Base-by-base conservation (phyloP, 2,888 invertebrate species). In the Cyclophora punctaria region DNA sequence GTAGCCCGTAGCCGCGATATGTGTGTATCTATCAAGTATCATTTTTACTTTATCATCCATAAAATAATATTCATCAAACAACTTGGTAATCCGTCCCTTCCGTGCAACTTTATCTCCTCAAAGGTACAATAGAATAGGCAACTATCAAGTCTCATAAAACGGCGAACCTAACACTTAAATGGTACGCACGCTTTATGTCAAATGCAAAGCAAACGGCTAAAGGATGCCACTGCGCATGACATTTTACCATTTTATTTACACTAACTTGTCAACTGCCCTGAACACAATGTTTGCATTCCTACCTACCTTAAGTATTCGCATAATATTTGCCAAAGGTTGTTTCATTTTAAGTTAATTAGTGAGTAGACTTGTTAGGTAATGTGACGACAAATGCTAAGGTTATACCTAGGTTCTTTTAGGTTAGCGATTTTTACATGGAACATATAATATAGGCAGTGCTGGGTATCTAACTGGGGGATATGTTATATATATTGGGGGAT, bases 101-200 rank as follows among this genome's bases (percentile, higher is more conserved):
- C 49, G 46, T 57, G 70, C 67, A 76, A 75, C 71, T 69, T 74
- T 71, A 82, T 78, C 69, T 75, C 60, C 63, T 71, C 69, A 67
- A 69, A 63, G 65, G 66, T 73, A 83, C 78, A 81, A 80, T 80
- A 69, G 75, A 76, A 75, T 75, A 20, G 20, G 20, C 20, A 78
- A 74, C 75, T 73, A 78, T 76, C 64, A 76, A 74, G 61, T 65
- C 74, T 81, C 74, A 75, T 80, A 77, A 79, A 82, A 71, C 69
- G 69, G 57, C 63, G 61, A 68, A 63, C 64, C 71, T 66, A 71
- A 69, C 69, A 67, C 73, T 69, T 72, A 75, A 75, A 76, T 73
- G 67, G 69, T 72, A 73, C 67, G 70, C 69, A 75, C 71, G 69
- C 69, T 74, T 79, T 76, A 77, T 76, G 77, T 77, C 74, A 78